Evolutionary conservation across 2,113 vertebrate genomes (phyloP), one percentile per base, ranked within the genome.

Genomic region (Ceuthmochares aereus): DNA sequence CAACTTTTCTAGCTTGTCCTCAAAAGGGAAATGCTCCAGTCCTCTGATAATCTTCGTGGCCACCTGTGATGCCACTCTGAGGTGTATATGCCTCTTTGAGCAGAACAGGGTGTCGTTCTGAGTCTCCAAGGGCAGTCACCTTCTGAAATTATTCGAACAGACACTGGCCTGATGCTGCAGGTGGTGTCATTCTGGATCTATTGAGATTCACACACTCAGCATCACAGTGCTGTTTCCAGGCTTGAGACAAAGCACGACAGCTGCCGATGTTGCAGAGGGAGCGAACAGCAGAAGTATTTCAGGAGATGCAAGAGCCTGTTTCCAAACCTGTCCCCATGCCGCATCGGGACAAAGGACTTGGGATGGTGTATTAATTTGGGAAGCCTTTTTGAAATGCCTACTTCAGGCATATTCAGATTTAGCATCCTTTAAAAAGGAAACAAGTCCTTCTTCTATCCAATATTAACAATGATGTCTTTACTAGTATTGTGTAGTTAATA

Each of bases 211-310:
- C 13, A 7, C 3, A 0, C n/a, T 9, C 23, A 16, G 17, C 14
- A 13, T 20, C 17, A 2, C 14, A 26, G 16, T 15, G 7, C 9
- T 1, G 5, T 37, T 64, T 66, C 42, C 37, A 30, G 14, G 27
- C 25, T 21, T 20, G 32, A 73, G 59, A 54, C 43, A 22, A 64
- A 56, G 51, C 2, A 7, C 23, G 58, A 4, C 2, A 43, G n/a
- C 16, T 54, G 67, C 74, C 29, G 26, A 1, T 4, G 25, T 6
- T 0, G 2, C 59, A 14, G 66, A 14, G 36, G 51, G 73, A 42
- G 23, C 1, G 3, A 37, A 36, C 0, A 8, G 15, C 26, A 51
- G 73, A 27, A 45, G 9, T 1, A 0, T 37, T 59, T 66, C 0
- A 7, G 59, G 45, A 54, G 54, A 34, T 34, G 2, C 2, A 3